Evolutionary conservation across 2,888 invertebrate genomes (phyloP).

Genomic region (Drosophila prolongata): DNA sequence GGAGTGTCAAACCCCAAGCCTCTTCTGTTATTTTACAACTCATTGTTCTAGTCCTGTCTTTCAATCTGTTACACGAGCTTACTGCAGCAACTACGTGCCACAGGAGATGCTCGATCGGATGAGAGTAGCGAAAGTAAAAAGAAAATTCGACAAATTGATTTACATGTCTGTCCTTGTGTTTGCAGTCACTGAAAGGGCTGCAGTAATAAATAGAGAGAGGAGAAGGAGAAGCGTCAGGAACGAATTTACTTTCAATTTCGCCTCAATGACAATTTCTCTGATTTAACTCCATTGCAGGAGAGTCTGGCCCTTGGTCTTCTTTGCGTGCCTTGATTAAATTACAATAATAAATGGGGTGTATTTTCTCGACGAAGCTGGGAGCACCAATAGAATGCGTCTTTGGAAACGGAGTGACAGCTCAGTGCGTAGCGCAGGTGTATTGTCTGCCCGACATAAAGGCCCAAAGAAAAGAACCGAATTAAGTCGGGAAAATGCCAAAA

Average conservation of each 20-base stretch:
- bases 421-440: conserved; percentile 55
- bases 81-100: conserved; percentile 31
- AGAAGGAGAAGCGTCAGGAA: conserved; percentile 22
- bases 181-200: conserved; percentile 29
- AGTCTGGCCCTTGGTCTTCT: conserved; percentile 10
- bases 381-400: conserved; percentile 6
- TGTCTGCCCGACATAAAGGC: conserved; percentile 43
- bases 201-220: conserved; percentile 36
- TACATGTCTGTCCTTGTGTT: conserved; percentile 50
- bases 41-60: neutral
- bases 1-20: neutral
- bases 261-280: conserved; percentile 57
- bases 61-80: conserved; percentile 14
- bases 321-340: conserved; percentile 54
- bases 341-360: conserved; percentile 64
- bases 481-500: conserved; percentile 55
- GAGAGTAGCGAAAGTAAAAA: conserved; percentile 23
- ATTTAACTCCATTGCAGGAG: conserved; percentile 56
- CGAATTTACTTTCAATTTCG: conserved; percentile 67
- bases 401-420: neutral
- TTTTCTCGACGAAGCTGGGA: conserved; percentile 38
- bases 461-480: conserved; percentile 56
- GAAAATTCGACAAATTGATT: conserved; percentile 55
- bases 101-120: conserved; percentile 9
- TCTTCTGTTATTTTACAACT: neutral